Evolutionary conservation across 2,113 vertebrate species (phyloP), one percentile per base, ranked within the genome.

Genomic region (Oceanodroma tethys): DNA sequence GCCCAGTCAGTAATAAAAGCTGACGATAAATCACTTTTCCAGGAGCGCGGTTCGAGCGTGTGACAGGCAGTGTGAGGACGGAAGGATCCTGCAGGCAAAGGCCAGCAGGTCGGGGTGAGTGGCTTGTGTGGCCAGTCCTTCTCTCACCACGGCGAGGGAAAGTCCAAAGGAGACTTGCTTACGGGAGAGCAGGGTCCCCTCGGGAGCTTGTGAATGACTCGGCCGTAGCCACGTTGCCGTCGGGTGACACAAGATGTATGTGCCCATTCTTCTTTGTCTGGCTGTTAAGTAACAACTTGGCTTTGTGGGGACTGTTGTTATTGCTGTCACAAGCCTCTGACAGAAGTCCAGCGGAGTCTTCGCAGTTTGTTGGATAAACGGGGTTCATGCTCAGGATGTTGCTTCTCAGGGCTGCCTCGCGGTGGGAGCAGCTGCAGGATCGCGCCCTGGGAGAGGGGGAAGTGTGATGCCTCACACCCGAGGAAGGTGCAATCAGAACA

Each of bases 11-110:
- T 88, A 88, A 45, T 89, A 85, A 88, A 90, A 88, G 32, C 62
- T 86, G 71, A 66, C 9, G 19, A 45, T 76, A 78, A 91, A 80
- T 68, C 62, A 36, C 50, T 92, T 70, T 55, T 59, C 53, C 50
- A 45, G 70, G 36, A 86, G 22, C 0, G 0, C 1, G 2, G 38
- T 52, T 58, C 0, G 2, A 26, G 66, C 0, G 0, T 29, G 16
- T 73, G 66, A 66, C 40, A 42, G 72, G 48, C 60, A 38, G 56
- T 2, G 52, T 0, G 5, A 56, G 80, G 43, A 73, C 6, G 15
- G 95, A 79, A 50, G 43, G 66, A 71, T 53, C 29, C 53, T 45
- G 26, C 18, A 27, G 55, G 29, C 22, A 62, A 76, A 83, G 70
- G 63, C 43, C 81, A 70, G 36, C 32, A 53, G 48, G 50, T 75